Evolutionary conservation across 2,113 vertebrate species (phyloP).

Genomic region (Barnardius zonarius): DNA sequence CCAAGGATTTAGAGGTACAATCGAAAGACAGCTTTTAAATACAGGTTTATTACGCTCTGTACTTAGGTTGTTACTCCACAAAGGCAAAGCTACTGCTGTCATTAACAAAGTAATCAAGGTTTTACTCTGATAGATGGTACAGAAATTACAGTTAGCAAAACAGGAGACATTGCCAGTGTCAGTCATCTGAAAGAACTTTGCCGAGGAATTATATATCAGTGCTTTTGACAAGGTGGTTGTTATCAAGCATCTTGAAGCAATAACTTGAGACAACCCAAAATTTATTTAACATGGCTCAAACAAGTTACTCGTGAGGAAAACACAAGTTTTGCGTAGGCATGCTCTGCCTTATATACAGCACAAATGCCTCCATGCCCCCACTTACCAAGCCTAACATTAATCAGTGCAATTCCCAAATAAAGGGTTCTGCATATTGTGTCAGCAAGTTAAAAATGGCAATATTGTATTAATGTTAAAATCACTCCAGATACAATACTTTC

Average conservation of each 20-base stretch:
- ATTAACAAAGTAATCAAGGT: neutral
- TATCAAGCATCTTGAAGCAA: neutral
- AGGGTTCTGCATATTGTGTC: constrained; percentile 52
- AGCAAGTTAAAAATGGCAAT: constrained; percentile 74
- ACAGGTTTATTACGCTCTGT: neutral
- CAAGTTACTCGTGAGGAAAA: neutral
- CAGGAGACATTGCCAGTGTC: neutral
- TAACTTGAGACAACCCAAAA: neutral
- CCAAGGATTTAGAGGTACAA: neutral
- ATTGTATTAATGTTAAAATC: constrained; percentile 69
- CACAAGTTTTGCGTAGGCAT: neutral
- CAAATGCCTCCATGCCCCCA: neutral
- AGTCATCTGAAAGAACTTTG: neutral
- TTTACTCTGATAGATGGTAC: neutral
- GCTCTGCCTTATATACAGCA: neutral
- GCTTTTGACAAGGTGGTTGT: neutral
- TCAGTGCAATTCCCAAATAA: constrained; percentile 43
- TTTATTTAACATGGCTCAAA: neutral
- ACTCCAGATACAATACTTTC: constrained; percentile 57
- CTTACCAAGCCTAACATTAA: neutral
- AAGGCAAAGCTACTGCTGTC: neutral
- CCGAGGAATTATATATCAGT: neutral
- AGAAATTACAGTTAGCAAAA: neutral
- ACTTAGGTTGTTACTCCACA: neutral
- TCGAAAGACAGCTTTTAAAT: neutral